Percentiles rank a stretch among this genome's conserved stretches.
Evolutionary conservation across 2,888 invertebrate species (phyloP).

Genomic region (Melanostoma mellinum): DNA sequence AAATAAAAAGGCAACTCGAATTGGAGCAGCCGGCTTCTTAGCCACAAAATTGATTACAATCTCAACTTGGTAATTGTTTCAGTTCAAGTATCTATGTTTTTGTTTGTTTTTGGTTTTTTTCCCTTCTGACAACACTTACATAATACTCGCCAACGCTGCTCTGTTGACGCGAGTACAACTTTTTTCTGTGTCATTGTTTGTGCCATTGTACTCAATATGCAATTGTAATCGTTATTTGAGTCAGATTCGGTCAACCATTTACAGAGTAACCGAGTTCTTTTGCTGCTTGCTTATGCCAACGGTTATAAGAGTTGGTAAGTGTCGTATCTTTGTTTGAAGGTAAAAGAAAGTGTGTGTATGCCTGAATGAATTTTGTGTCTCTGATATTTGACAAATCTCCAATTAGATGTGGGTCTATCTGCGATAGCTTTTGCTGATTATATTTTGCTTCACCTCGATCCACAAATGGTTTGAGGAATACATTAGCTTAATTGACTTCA

Average conservation of each 20-base stretch:
- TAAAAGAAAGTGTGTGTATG: slow-evolving; percentile 66
- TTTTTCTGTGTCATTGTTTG: slow-evolving; percentile 62
- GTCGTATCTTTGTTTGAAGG: slow-evolving; percentile 49
- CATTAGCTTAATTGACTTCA: slow-evolving; percentile 49
- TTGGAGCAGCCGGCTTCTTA: slow-evolving; percentile 69
- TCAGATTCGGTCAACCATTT: slow-evolving; percentile 64
- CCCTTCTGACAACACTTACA: slow-evolving; percentile 46
- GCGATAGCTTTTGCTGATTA: slow-evolving; percentile 26
- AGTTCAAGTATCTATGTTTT: slow-evolving; percentile 40
- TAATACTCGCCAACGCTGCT: slow-evolving; percentile 63
- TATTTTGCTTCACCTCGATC: slow-evolving; percentile 15
- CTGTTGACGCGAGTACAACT: slow-evolving; percentile 38
- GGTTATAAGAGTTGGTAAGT: slow-evolving; percentile 25
- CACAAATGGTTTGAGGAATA: slow-evolving; percentile 44
- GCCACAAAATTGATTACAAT: slow-evolving; percentile 68
- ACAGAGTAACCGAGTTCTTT: slow-evolving; percentile 62
- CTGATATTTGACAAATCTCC: slow-evolving; percentile 52
- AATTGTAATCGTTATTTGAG: slow-evolving; percentile 69
- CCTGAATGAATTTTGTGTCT: slow-evolving; percentile 60
- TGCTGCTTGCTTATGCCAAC: slow-evolving; percentile 29
- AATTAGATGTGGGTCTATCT: slow-evolving; percentile 29
- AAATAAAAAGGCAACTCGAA: slow-evolving; percentile 45
- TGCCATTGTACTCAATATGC: slow-evolving; percentile 69
- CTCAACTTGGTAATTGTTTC: slow-evolving; percentile 67
- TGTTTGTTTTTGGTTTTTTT: slow-evolving; percentile 24